Conservation (phyloP, 2,888 invertebrate genomes). For the Drosophila gaucha region DNA sequence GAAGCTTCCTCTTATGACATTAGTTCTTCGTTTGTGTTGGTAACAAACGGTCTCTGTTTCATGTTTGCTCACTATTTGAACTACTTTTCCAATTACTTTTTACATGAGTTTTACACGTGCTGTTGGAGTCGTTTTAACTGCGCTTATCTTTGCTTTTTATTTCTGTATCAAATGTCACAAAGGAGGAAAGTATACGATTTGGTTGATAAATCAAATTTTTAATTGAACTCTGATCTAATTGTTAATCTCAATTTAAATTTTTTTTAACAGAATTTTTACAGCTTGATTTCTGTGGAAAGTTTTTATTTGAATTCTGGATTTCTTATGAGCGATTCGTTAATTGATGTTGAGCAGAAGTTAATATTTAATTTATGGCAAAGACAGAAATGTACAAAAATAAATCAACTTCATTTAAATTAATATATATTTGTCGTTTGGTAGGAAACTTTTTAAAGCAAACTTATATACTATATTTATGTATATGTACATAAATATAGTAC, state of each 20-base stretch:
- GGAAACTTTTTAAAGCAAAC: too few relatives aligned
- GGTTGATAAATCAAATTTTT: not conserved
- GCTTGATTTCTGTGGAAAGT: too few relatives aligned
- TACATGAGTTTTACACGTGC: constrained; percentile 10
- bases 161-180: too few relatives aligned
- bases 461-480: too few relatives aligned
- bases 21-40: not conserved
- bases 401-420: too few relatives aligned
- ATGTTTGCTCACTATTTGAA: constrained; percentile 15
- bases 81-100: constrained; percentile 22
- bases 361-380: too few relatives aligned
- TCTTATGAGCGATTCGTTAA: too few relatives aligned
- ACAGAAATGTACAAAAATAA: too few relatives aligned
- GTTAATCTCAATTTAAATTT: not conserved
- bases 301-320: too few relatives aligned
- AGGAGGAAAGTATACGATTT: not conserved
- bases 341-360: too few relatives aligned
- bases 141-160: not conserved
- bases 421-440: too few relatives aligned
- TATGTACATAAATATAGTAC: too few relatives aligned
- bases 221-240: not conserved
- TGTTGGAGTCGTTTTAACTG: not conserved
- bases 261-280: not conserved
- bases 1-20: constrained; percentile 38
- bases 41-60: constrained; percentile 7